Evolutionary conservation across 1,140 invertebrate genomes (phyloP), one percentile per base, ranked within the genome.

Genomic region (Thalassaphorura encarpata): DNA sequence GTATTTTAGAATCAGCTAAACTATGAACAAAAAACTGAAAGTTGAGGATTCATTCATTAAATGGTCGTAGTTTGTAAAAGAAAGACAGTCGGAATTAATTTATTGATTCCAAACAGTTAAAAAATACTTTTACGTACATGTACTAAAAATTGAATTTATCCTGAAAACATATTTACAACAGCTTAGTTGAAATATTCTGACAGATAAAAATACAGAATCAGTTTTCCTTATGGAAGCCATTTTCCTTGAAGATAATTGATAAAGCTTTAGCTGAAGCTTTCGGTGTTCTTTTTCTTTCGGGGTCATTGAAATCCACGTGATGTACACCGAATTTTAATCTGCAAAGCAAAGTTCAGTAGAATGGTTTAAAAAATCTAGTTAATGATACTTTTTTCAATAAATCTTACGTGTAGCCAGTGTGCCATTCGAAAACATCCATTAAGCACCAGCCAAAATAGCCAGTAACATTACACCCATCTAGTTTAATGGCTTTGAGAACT

Each of bases 331-430:
- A 89, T 61, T 77, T 80, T 60, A 79, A 71, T 2, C 79, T 80
- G 71, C 55, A 76, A 18, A n/a, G n/a, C n/a, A n/a, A n/a, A n/a
- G n/a, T n/a, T n/a, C n/a, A 26, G 28, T 21, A 18, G 67, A 1
- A 69, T 68, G 84, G 84, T 89, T 70, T 89, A 86, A 69, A 85
- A 87, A 58, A 89, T 85, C 58, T 88, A 70, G 0, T 89, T 6
- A 8, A 5, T 8, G 13, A 21, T 6, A 23, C 4, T 28, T 16
- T 13, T 27, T 27, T 16, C 13, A 21, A 31, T n/a, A 19, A 29
- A 18, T n/a, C 24, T 33, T 31, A 31, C n/a, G 15, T 18, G 18
- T 40, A 41, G 13, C 19, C 21, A 21, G 47, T 56, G 49, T 36
- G 48, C 45, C 45, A 47, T 27, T 63, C 54, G 52, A 63, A 31